phyloP scores from a whole-genome alignment of 2,113 vertebrate genomes.

The Tachysurus fulvidraco region DNA sequence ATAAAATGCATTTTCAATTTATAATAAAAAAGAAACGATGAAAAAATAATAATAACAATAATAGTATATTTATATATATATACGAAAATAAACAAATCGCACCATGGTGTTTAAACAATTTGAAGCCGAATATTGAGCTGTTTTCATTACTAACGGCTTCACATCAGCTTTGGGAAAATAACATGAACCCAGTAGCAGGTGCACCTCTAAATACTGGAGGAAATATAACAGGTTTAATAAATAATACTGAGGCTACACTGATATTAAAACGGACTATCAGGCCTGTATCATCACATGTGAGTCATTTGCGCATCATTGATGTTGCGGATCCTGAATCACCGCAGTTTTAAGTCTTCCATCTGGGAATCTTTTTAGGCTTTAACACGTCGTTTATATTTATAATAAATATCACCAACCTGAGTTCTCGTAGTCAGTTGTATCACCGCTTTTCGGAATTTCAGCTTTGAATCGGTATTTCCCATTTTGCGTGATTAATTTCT shows the following conservation, averaged over 20 bases:
- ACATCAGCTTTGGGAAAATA: not conserved
- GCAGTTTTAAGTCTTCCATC: conserved; percentile 41
- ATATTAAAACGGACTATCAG: not conserved
- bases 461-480: conserved; percentile 93
- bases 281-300: not conserved
- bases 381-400: not conserved
- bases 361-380: conserved; percentile 21
- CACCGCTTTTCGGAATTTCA: conserved; percentile 97
- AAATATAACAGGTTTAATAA: not conserved
- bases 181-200: not conserved
- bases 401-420: conserved; percentile 74
- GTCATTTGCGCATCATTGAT: conserved; percentile 22
- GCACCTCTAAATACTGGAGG: not conserved
- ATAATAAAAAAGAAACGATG: not conserved
- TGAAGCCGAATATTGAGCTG: not conserved
- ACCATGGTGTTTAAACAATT: too few species aligned
- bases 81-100: not conserved
- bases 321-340: conserved; percentile 36
- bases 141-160: not conserved
- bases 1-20: not conserved
- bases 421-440: conserved; percentile 98
- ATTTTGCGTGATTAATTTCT: conserved; percentile 67
- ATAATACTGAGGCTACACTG: not conserved
- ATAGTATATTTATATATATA: too few species aligned
- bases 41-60: not conserved